Evolutionary conservation across 2,113 vertebrate genomes (phyloP).

Genomic region (Pseudopipra pipra): DNA sequence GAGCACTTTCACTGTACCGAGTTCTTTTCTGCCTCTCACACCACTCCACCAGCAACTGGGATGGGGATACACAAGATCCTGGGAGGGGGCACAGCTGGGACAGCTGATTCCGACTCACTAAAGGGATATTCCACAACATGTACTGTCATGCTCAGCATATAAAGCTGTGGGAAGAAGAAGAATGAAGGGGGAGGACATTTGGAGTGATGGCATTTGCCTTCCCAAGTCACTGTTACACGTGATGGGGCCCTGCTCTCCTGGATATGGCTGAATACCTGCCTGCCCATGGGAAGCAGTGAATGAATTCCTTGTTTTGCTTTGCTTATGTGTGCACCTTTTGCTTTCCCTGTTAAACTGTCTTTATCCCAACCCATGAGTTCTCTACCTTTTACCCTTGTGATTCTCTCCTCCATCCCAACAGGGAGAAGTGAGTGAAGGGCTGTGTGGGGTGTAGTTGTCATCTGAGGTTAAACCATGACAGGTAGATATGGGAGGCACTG

Average conservation of each 20-base stretch:
- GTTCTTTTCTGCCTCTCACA: neutral
- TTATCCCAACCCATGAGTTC: neutral
- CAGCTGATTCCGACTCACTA: neutral
- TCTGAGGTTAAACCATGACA: neutral
- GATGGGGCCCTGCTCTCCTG: neutral
- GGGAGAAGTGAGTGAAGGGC: neutral
- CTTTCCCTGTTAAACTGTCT: neutral
- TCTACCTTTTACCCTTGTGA: neutral
- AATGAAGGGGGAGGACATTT: accelerated
- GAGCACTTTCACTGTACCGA: neutral
- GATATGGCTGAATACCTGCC: neutral
- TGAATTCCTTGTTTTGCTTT: neutral
- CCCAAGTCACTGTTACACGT: neutral
- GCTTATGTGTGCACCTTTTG: accelerated
- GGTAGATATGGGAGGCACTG: neutral
- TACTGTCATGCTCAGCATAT: accelerated
- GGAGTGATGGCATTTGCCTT: neutral
- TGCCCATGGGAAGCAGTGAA: neutral
- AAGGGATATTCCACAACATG: accelerated
- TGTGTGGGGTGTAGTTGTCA: neutral
- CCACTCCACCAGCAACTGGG: accelerated
- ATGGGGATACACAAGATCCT: accelerated
- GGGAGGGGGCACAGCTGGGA: neutral
- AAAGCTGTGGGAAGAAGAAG: neutral
- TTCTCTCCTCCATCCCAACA: neutral